phyloP scores from a whole-genome alignment of 2,797 vertebrate genomes.

The Threskiornis aethiopicus region DNA sequence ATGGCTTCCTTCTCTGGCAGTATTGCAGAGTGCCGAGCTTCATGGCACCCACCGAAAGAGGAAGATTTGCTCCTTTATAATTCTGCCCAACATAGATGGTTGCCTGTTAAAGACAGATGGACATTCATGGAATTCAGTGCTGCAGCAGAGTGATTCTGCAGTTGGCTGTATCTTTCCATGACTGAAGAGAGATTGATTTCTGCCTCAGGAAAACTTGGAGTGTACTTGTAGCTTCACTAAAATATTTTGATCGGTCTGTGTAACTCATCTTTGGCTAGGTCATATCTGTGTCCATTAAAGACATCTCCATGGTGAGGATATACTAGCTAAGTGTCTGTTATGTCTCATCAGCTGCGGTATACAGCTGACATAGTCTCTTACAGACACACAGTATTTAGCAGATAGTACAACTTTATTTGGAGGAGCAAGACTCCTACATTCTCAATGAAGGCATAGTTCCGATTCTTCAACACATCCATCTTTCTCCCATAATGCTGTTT shows the following conservation, averaged over 20 bases:
- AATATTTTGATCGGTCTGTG: neutral
- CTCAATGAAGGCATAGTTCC: neutral
- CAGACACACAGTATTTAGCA: neutral
- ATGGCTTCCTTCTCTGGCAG: neutral
- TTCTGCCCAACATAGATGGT: neutral
- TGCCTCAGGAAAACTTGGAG: constrained; percentile 41
- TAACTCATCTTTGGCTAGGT: neutral
- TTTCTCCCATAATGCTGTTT: neutral
- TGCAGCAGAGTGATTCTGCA: neutral
- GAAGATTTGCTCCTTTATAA: neutral
- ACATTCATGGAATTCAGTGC: neutral
- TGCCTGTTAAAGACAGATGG: neutral
- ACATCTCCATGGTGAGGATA: neutral
- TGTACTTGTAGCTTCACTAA: neutral
- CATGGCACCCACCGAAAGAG: neutral
- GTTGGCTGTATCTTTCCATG: neutral
- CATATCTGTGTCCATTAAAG: neutral
- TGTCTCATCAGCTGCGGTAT: neutral
- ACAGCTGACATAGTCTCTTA: neutral
- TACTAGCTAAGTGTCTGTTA: neutral
- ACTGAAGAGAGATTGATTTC: constrained; percentile 29
- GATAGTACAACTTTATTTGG: neutral
- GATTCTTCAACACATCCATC: neutral
- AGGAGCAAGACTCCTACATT: neutral
- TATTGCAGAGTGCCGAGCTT: neutral